Base-by-base conservation (phyloP, 2,888 invertebrate species). In the Apocheima hispidaria region DNA sequence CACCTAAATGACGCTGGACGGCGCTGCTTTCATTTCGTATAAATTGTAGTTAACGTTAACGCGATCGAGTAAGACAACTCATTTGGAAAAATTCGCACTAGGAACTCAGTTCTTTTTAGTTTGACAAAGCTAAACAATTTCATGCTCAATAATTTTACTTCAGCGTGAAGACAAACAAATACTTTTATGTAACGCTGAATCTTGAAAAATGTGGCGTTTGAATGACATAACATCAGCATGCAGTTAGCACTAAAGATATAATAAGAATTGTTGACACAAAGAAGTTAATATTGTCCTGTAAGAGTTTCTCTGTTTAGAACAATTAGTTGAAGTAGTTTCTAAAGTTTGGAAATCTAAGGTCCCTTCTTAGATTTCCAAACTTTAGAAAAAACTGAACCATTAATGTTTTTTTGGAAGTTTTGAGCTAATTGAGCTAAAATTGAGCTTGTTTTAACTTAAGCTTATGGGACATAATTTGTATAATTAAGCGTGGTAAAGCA, bases 291-390 rank as follows among this genome's bases (percentile, higher is more conserved):
- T 48, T 57, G 28, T 63, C 57, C 33, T 40, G 66, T 65, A 63
- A 59, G 59, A 65, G 67, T 77, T 78, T 77, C 76, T 65, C 76
- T 60, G 50, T 66, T 77, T 78, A 78, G 78, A 65, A n/a, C 61
- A 52, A 60, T 60, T 61, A 64, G 59, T 54, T 43, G 21, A 26
- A 4, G n/a, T 21, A 23, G 51, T 63, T 63, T 63, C 63, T 56
- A 52, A 23, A 28, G 30, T 58, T 50, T 40, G 14, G 21, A 18
- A 51, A 43, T 21, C n/a, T n/a, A n/a, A n/a, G n/a, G n/a, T n/a
- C n/a, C n/a, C n/a, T n/a, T n/a, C n/a, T n/a, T n/a, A n/a, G n/a
- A n/a, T n/a, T n/a, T n/a, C n/a, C n/a, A n/a, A n/a, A n/a, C n/a
- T n/a, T n/a, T n/a, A n/a, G n/a, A n/a, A n/a, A n/a, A n/a, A n/a